phyloP scores from a whole-genome alignment of 2,797 vertebrate genomes.

The Etheostoma perlongum region DNA sequence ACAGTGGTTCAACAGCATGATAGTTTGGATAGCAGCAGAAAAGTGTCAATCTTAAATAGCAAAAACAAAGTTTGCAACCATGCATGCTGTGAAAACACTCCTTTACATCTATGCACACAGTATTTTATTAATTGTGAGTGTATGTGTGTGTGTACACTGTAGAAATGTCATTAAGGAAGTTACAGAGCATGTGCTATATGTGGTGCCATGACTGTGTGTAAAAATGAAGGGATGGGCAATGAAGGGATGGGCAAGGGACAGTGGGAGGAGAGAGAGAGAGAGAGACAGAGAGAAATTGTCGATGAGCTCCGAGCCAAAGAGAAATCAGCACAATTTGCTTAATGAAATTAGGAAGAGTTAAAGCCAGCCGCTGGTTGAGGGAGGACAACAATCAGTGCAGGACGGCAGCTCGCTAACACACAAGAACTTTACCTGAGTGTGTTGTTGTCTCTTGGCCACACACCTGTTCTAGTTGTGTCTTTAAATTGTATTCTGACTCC shows the following conservation, averaged over 20 bases:
- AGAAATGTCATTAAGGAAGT: constrained; percentile 27
- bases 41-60: neutral
- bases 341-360: constrained; percentile 86
- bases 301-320: constrained; percentile 75
- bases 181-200: constrained; percentile 5
- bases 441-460: constrained; percentile 24
- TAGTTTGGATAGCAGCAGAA: neutral
- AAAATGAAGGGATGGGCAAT: constrained; percentile 52
- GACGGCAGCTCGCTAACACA: constrained; percentile 47
- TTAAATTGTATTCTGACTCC: constrained; percentile 16
- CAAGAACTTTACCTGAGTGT: constrained; percentile 26
- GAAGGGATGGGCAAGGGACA: constrained; percentile 42
- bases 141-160: neutral
- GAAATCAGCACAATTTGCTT: constrained; percentile 85
- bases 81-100: neutral
- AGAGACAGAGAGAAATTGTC: constrained; percentile 61
- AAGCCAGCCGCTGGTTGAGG: constrained; percentile 67
- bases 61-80: neutral
- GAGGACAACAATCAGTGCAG: constrained; percentile 57
- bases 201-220: constrained; percentile 23
- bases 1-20: neutral
- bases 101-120: neutral
- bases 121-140: neutral
- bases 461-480: constrained; percentile 37
- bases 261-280: constrained; percentile 33